Percentiles rank a stretch among this genome's conserved stretches.
phyloP scores from a whole-genome alignment of 2,113 vertebrate genomes.

The Beaufortia kweichowensis region DNA sequence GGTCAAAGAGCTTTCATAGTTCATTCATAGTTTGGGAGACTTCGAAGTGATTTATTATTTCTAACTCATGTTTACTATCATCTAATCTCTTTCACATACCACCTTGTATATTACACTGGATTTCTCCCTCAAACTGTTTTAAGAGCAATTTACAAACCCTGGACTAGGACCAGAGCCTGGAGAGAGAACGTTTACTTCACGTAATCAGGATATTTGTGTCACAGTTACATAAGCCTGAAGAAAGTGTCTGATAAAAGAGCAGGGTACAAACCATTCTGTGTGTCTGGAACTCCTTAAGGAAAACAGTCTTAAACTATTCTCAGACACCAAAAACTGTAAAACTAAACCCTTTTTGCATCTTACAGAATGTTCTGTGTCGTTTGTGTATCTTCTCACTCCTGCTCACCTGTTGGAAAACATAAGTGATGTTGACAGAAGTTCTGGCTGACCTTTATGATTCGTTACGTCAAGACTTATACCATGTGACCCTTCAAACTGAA shows the following conservation, averaged over 20 bases:
- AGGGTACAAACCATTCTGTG: slow-evolving; percentile 11
- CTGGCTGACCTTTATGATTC: slow-evolving; percentile 26
- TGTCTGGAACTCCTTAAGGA: slow-evolving; percentile 32
- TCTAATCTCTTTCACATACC: slow-evolving; percentile 29
- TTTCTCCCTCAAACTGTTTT: slow-evolving; percentile 24
- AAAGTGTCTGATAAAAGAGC: slow-evolving; percentile 48
- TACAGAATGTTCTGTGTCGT: slow-evolving; percentile 5
- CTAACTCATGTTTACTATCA: slow-evolving; percentile 56
- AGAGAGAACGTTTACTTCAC: slow-evolving; percentile 50
- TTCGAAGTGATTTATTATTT: too few relatives aligned
- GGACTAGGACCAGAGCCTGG: slow-evolving; percentile 63
- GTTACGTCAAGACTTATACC: not conserved
- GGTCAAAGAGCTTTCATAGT: not conserved
- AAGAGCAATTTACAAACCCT: slow-evolving; percentile 65
- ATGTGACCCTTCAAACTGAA: not conserved
- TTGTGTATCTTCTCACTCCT: slow-evolving; percentile 58
- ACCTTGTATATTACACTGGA: slow-evolving; percentile 59
- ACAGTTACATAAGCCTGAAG: slow-evolving; percentile 65
- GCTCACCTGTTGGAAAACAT: slow-evolving; percentile 62
- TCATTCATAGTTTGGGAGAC: too few relatives aligned
- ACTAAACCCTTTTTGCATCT: not conserved
- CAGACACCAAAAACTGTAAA: slow-evolving; percentile 3
- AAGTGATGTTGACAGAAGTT: slow-evolving; percentile 41
- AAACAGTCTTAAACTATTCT: slow-evolving; percentile 35
- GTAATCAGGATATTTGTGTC: slow-evolving; percentile 71